Evolutionary conservation across 2,113 vertebrate genomes (phyloP).

Genomic region (Triplophysa tibetana): DNA sequence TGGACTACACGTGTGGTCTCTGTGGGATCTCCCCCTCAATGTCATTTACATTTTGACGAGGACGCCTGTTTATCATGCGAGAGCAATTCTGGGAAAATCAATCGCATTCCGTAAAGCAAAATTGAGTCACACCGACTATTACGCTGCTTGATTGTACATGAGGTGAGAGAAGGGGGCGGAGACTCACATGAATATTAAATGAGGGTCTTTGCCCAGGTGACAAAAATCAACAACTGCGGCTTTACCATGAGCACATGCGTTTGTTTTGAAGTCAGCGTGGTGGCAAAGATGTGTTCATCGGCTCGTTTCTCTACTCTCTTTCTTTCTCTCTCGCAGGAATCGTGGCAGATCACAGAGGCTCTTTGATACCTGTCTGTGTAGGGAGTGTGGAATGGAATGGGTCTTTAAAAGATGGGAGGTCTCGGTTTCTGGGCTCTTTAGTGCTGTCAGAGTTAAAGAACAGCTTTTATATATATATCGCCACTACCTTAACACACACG

Average conservation of each 20-base stretch:
- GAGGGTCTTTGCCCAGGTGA: slow-evolving; percentile 5
- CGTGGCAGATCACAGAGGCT: slow-evolving; percentile 34
- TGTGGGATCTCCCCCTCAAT: neutral
- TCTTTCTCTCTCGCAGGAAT: slow-evolving; percentile 20
- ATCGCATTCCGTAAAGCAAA: neutral
- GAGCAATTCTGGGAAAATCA: slow-evolving; percentile 27
- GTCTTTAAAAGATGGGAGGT: slow-evolving; percentile 26
- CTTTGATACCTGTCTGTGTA: slow-evolving; percentile 30
- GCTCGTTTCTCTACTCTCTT: neutral
- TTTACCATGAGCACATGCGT: neutral
- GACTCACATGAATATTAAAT: slow-evolving; percentile 8
- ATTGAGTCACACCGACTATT: slow-evolving; percentile 17
- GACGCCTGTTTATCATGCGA: slow-evolving; percentile 25
- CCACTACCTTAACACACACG: slow-evolving; percentile 15
- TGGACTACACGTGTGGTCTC: slow-evolving; percentile 60
- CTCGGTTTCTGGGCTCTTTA: neutral
- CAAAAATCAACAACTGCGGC: neutral
- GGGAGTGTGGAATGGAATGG: neutral
- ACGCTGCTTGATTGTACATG: neutral
- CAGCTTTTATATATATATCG: slow-evolving; percentile 24
- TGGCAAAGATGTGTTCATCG: neutral
- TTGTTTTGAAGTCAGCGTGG: neutral
- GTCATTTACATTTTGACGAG: slow-evolving; percentile 38
- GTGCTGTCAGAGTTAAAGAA: slow-evolving; percentile 27
- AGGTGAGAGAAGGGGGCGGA: neutral